A percentile compares a stretch with the other conserved stretches of the same genome.
These are phyloP conservation scores for Cepphus grylle DNA, from an alignment of 2,113 vertebrate species.

Conservation along the genomic window DNA sequence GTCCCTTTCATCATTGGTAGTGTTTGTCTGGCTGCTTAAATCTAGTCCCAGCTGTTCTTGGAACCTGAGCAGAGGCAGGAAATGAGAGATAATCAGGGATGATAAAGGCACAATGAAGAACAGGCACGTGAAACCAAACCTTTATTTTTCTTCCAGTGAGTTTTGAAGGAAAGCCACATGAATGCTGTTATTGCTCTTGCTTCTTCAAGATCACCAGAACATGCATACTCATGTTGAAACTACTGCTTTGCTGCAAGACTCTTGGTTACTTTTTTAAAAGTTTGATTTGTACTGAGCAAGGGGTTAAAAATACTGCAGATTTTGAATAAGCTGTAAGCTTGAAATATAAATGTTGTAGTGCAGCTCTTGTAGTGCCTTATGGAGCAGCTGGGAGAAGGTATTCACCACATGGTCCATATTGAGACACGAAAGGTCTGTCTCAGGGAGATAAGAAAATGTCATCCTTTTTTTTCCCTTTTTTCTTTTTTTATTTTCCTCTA, in stretches of 20 bases:
- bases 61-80: background rate
- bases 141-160: background rate
- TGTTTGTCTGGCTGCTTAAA: background rate
- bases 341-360: background rate
- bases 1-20: background rate
- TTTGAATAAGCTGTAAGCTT: background rate
- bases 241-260: background rate
- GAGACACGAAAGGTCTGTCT: background rate
- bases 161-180: background rate
- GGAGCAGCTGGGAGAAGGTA: background rate
- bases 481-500: background rate
- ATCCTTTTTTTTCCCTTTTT: background rate
- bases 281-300: background rate
- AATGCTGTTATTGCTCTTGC: background rate
- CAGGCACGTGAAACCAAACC: background rate
- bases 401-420: background rate
- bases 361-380: background rate
- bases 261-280: background rate
- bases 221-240: background rate
- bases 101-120: background rate
- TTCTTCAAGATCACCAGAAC: background rate
- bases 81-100: background rate
- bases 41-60: background rate
- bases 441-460: background rate
- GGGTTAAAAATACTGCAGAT: background rate